phyloP scores from a whole-genome alignment of 1,140 invertebrate species.

The Listronotus bonariensis region DNA sequence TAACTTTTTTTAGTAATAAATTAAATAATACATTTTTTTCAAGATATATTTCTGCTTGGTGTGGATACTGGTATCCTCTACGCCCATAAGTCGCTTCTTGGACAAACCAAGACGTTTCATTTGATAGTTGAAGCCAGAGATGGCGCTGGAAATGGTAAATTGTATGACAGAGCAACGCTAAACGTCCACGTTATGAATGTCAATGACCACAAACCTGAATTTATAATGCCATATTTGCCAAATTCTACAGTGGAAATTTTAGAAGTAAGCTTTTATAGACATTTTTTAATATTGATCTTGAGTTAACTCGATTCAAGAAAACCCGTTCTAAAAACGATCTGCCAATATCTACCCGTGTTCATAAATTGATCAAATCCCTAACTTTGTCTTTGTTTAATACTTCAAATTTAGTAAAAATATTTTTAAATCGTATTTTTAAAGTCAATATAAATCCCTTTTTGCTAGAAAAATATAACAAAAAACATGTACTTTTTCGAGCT shows the following conservation, averaged over 20 bases:
- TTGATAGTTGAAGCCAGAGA: conserved; percentile 77
- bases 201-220: conserved; percentile 84
- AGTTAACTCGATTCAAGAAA: no score
- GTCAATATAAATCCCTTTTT: no score
- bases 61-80: conserved; percentile 76
- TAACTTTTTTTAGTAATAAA: not conserved
- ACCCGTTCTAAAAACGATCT: no score
- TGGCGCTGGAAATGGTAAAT: conserved; percentile 67
- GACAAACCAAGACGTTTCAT: conserved; percentile 67
- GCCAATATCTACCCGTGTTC: no score
- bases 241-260: conserved; percentile 79
- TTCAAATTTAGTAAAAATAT: no score
- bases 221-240: conserved; percentile 74
- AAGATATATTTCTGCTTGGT: conserved; percentile 75
- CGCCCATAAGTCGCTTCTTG: conserved; percentile 70
- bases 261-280: conserved; percentile 68
- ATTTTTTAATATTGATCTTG: no score
- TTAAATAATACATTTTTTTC: conserved; percentile 36
- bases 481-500: no score
- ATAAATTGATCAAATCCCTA: no score
- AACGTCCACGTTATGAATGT: conserved; percentile 79
- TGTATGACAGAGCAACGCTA: conserved; percentile 71
- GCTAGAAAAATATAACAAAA: no score
- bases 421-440: no score
- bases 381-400: no score